Percentiles rank a stretch among this genome's conserved stretches.
These are phyloP conservation scores for Ostrea edulis DNA, from an alignment of 1,140 invertebrate species.

Conservation along the genomic window DNA sequence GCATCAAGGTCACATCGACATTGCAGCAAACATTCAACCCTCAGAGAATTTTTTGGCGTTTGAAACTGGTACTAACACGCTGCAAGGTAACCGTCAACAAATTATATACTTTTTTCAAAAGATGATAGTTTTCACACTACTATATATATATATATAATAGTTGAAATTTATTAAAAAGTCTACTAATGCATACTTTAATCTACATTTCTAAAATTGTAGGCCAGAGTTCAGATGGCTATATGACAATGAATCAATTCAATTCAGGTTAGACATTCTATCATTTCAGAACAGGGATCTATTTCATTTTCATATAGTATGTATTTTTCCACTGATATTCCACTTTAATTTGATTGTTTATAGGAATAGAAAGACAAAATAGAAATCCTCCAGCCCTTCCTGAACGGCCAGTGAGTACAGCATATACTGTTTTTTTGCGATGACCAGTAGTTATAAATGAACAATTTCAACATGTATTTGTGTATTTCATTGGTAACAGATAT, in stretches of 20 bases:
- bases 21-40: constrained; percentile 2
- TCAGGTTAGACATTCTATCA: background rate
- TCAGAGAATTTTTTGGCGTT: background rate
- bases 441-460: no score
- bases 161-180: no score
- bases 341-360: background rate
- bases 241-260: background rate
- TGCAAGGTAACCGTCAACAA: no score
- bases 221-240: background rate
- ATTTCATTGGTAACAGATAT: no score
- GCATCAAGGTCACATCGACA: background rate
- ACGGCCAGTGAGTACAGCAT: background rate
- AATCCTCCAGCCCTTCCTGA: background rate
- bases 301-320: background rate
- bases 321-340: background rate
- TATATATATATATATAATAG: no score
- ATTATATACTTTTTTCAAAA: no score
- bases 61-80: background rate
- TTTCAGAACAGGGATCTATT: no score
- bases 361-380: background rate
- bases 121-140: no score
- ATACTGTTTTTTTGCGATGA: no score
- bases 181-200: background rate
- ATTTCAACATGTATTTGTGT: no score
- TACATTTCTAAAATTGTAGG: background rate